phyloP scores from a whole-genome alignment of 2,113 vertebrate genomes.

The Cnemophilus loriae region DNA sequence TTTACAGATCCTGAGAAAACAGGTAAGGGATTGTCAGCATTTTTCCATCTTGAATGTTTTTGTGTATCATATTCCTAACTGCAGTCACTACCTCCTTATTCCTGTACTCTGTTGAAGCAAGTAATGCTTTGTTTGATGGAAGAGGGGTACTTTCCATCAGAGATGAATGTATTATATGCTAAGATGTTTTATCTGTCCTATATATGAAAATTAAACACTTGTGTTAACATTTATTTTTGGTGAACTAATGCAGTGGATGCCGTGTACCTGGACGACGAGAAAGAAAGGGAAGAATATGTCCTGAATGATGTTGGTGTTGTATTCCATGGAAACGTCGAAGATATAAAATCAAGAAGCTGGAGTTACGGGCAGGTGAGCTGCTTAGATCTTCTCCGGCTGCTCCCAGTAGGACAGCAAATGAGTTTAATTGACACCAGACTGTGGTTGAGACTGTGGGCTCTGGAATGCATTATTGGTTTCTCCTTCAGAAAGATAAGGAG shows the following conservation, averaged over 20 bases:
- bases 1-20: constrained; percentile 3
- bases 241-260: constrained; percentile 76
- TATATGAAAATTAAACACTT: neutral
- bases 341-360: constrained; percentile 84
- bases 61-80: neutral
- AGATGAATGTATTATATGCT: neutral
- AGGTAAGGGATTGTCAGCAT: neutral
- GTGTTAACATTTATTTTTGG: neutral
- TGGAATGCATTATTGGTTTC: neutral
- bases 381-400: neutral
- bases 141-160: neutral
- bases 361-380: constrained; percentile 91
- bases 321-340: constrained; percentile 81
- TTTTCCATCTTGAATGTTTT: constrained; percentile 32
- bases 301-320: constrained; percentile 88
- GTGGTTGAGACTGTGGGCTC: constrained; percentile 1
- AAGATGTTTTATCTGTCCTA: neutral
- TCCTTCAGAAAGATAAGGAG: neutral
- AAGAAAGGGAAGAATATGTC: constrained; percentile 87
- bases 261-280: constrained; percentile 85
- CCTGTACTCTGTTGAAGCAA: neutral
- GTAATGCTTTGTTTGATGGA: neutral
- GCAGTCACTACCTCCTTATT: neutral
- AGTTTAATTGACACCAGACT: constrained; percentile 22
- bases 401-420: neutral